These are phyloP conservation scores for Erebia ligea DNA, from an alignment of 2,888 invertebrate species.

Conservation along the genomic window DNA sequence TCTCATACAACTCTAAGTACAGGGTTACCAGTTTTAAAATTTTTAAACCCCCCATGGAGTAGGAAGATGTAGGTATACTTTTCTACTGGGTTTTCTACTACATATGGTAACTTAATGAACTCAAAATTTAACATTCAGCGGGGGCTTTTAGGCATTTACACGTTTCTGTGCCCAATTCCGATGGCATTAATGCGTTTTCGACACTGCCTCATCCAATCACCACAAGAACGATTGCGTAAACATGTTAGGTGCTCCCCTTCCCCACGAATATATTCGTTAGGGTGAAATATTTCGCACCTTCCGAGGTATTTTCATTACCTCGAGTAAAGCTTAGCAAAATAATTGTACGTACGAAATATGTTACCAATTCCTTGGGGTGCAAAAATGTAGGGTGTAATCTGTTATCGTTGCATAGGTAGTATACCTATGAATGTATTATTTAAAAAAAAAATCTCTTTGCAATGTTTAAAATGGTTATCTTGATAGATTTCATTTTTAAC, in stretches of 20 bases:
- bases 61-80: too few species aligned
- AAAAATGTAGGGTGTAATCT: not conserved
- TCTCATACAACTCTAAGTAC: too few species aligned
- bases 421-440: too few species aligned
- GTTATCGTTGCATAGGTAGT: not conserved
- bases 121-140: too few species aligned
- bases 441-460: too few species aligned
- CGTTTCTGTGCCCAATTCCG: conserved; percentile 15
- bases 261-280: conserved; percentile 8
- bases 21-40: too few species aligned
- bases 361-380: conserved; percentile 2
- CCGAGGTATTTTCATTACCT: conserved; percentile 13
- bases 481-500: too few species aligned
- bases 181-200: conserved; percentile 11
- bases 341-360: not conserved
- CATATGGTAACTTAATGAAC: too few species aligned
- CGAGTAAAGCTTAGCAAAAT: conserved; percentile 4
- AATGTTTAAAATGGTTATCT: too few species aligned
- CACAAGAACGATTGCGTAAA: conserved; percentile 14
- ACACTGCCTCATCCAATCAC: conserved; percentile 24
- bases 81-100: too few species aligned
- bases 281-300: conserved; percentile 17
- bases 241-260: conserved; percentile 8
- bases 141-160: too few species aligned
- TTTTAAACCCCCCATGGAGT: too few species aligned